A percentile compares a stretch with the other conserved stretches of the same genome.
These are phyloP conservation scores for Wiebesia pumilae DNA, from an alignment of 1,140 invertebrate species.

Conservation along the genomic window DNA sequence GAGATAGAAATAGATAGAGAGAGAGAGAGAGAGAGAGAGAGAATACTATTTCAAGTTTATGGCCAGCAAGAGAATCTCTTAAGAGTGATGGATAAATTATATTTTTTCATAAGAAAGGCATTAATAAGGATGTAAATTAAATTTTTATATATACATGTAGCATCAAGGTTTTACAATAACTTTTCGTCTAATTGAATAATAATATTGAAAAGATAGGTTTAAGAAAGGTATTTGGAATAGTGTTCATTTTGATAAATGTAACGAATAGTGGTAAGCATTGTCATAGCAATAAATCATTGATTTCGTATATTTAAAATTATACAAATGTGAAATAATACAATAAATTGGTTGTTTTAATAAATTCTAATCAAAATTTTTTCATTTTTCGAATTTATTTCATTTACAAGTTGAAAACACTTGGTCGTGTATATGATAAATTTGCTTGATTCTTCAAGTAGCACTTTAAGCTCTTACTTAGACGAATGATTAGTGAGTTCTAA, in stretches of 20 bases:
- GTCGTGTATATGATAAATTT: neutral
- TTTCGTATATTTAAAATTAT: neutral
- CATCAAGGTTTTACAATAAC: no score
- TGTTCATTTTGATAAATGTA: neutral
- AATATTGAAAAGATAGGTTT: no score
- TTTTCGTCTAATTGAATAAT: no score
- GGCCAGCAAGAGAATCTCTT: neutral
- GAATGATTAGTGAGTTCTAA: constrained; percentile 22
- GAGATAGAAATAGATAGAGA: neutral
- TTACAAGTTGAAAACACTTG: neutral
- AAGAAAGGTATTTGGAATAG: no score
- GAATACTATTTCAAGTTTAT: neutral
- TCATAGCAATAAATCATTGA: neutral
- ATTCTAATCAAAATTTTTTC: neutral
- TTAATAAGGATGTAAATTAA: no score
- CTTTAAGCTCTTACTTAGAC: constrained; percentile 21
- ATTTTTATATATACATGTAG: no score
- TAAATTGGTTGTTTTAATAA: neutral
- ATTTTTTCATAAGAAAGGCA: no score
- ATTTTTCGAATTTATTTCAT: neutral
- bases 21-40: neutral
- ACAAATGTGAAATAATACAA: neutral
- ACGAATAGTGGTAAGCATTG: neutral
- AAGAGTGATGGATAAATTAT: no score
- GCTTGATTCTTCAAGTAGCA: neutral